Conservation (phyloP, 2,888 invertebrate species). For the Drosophila paucipuncta region DNA sequence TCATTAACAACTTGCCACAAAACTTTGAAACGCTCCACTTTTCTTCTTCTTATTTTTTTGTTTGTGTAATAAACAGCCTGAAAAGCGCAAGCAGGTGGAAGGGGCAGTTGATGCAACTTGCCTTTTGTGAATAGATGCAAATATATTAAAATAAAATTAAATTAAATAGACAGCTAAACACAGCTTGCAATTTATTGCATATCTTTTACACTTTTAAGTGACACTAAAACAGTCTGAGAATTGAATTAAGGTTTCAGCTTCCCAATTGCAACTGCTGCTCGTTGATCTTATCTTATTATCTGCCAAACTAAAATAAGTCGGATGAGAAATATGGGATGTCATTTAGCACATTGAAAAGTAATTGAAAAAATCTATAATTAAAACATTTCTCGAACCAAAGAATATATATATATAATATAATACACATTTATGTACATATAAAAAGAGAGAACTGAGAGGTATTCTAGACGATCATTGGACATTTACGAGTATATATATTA, state of each 20-base stretch:
- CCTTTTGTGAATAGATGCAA: not conserved
- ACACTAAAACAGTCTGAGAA: not conserved
- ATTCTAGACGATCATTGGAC: not conserved
- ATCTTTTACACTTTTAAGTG: not conserved
- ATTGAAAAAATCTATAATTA: not conserved
- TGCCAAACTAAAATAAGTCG: not conserved
- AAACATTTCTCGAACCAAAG: not conserved
- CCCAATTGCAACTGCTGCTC: not conserved
- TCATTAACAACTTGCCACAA: slow-evolving; percentile 58
- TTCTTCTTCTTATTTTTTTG: not conserved
- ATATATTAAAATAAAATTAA: not conserved
- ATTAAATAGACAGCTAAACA: not conserved
- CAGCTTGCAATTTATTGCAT: not conserved
- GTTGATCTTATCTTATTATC: not conserved
- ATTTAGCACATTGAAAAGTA: not conserved
- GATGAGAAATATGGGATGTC: not conserved
- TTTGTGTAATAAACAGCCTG: slow-evolving; percentile 3
- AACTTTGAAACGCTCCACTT: slow-evolving; percentile 14
- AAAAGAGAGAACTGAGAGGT: not conserved
- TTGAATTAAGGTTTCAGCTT: not conserved
- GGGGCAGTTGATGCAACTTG: not conserved
- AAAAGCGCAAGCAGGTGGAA: slow-evolving; percentile 8
- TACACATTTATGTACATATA: not conserved
- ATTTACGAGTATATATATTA: too few relatives aligned
- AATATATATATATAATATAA: not conserved